Conservation (phyloP, 2,113 vertebrate genomes). For the Zosterops pallidus region DNA sequence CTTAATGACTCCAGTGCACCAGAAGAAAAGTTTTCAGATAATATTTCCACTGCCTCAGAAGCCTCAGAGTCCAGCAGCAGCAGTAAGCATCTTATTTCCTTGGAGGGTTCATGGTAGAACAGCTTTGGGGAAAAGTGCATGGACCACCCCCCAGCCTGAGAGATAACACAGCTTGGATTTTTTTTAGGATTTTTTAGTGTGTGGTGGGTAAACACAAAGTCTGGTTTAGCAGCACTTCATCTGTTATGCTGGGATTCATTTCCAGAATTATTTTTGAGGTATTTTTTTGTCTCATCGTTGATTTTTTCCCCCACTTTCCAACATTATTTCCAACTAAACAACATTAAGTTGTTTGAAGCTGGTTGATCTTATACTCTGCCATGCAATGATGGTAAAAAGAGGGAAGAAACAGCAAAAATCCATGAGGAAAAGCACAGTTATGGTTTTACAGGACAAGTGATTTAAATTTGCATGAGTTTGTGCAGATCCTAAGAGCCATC, state of each 20-base stretch:
- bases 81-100: slow-evolving; percentile 80
- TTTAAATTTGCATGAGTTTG: background rate
- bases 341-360: background rate
- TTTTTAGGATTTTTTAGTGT: background rate
- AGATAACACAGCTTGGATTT: background rate
- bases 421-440: background rate
- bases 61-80: slow-evolving; percentile 84
- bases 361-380: background rate
- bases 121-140: slow-evolving; percentile 37
- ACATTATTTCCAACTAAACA: too few relatives aligned
- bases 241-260: background rate
- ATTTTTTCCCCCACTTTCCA: accelerated
- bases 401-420: background rate
- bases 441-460: background rate
- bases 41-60: slow-evolving; percentile 91
- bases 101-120: slow-evolving; percentile 34
- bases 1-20: slow-evolving; percentile 77
- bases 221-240: background rate
- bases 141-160: background rate
- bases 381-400: background rate
- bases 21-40: slow-evolving; percentile 90
- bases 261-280: background rate
- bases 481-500: background rate
- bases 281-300: accelerated
- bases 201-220: background rate